Percentiles rank a stretch among this genome's conserved stretches.
phyloP scores from a whole-genome alignment of 2,888 invertebrate genomes.

The Epinotia brunnichana region DNA sequence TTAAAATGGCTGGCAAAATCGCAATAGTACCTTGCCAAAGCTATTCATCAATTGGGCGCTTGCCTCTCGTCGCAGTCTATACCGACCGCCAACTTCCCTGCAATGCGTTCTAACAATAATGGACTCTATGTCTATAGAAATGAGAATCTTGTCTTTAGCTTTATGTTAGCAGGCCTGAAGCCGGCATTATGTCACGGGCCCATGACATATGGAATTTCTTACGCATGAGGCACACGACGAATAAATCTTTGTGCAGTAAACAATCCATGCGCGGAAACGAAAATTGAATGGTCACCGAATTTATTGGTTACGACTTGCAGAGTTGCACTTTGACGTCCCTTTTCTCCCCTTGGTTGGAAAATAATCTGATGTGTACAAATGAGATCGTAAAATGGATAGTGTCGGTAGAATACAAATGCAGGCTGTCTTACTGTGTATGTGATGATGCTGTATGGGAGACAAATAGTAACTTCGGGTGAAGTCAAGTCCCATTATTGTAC shows the following conservation, averaged over 20 bases:
- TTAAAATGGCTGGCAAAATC: background rate
- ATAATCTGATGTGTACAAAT: conserved; percentile 19
- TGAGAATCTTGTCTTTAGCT: too few species aligned
- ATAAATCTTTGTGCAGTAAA: conserved; percentile 38
- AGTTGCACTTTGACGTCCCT: conserved; percentile 3
- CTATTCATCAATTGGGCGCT: background rate
- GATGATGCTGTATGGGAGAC: background rate
- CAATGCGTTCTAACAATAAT: background rate
- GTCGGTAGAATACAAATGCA: conserved; percentile 6
- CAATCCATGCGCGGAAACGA: conserved; percentile 34
- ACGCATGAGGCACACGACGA: conserved; percentile 19
- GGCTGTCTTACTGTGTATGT: background rate
- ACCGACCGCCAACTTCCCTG: background rate
- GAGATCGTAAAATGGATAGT: conserved; percentile 12
- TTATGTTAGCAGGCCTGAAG: conserved; percentile 7
- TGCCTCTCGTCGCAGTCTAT: conserved; percentile 12
- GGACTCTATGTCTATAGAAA: background rate
- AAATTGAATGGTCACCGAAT: conserved; percentile 27
- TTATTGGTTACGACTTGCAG: conserved; percentile 14
- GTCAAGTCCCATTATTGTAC: too few species aligned
- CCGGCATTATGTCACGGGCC: conserved; percentile 11
- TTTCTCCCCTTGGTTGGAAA: background rate
- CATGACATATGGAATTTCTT: conserved; percentile 39
- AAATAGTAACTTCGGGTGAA: background rate
- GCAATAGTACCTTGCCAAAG: background rate